A percentile compares a stretch with the other conserved stretches of the same genome.
These are phyloP conservation scores for Hyperoplus immaculatus DNA, from an alignment of 2,797 vertebrate genomes.

Conservation along the genomic window DNA sequence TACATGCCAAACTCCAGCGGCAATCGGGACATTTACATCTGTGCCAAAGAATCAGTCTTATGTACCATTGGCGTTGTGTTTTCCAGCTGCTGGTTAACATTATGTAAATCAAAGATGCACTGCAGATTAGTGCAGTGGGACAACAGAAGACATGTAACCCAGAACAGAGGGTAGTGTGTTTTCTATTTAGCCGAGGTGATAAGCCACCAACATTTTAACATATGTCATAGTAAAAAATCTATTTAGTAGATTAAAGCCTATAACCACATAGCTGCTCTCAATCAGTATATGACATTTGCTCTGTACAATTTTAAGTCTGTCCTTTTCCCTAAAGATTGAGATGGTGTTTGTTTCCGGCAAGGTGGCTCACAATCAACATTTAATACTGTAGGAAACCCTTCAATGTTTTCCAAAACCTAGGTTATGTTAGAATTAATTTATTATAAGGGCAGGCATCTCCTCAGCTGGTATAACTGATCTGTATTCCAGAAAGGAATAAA, in stretches of 20 bases:
- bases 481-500: too few species aligned
- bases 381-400: not conserved
- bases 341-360: not conserved
- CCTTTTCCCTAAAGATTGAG: not conserved
- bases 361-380: not conserved
- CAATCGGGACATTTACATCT: conserved; percentile 28
- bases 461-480: not conserved
- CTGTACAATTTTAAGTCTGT: not conserved
- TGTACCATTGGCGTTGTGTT: conserved; percentile 32
- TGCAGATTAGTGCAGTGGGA: conserved; percentile 27
- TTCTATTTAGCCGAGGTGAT: not conserved
- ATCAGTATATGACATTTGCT: not conserved
- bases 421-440: not conserved
- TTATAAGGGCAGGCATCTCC: not conserved
- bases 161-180: conserved; percentile 3
- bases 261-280: not conserved
- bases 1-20: conserved; percentile 41
- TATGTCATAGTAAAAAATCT: not conserved
- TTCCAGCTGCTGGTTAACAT: conserved; percentile 46
- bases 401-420: not conserved
- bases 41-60: conserved; percentile 58
- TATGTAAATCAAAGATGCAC: conserved; percentile 38
- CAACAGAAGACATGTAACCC: not conserved
- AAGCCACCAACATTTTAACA: conserved; percentile 2
- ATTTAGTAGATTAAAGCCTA: not conserved